Percentiles rank a stretch among this genome's conserved stretches.
Evolutionary conservation across 2,113 vertebrate species (phyloP).

Genomic region (Trachemys scripta): DNA sequence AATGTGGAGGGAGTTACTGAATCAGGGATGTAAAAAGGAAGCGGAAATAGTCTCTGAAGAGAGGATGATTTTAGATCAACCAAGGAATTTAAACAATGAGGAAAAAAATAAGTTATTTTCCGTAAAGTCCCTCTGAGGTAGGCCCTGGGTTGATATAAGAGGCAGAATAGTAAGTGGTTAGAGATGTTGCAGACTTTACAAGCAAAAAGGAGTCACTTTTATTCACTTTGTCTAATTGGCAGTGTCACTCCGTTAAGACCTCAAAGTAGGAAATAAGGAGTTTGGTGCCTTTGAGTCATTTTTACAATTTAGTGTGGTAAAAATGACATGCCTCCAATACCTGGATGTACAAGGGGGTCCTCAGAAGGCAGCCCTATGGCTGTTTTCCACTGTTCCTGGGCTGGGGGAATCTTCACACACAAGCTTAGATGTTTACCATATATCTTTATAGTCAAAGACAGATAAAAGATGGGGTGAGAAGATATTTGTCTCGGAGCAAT

Average conservation of each 20-base stretch:
- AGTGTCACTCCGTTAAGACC: not conserved
- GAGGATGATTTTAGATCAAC: not conserved
- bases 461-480: not conserved
- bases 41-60: not conserved
- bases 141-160: not conserved
- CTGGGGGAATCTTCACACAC: not conserved
- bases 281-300: not conserved
- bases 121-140: accelerated
- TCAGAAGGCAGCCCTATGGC: not conserved
- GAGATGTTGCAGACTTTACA: not conserved
- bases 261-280: accelerated
- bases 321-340: not conserved
- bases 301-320: not conserved
- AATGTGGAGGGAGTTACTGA: accelerated
- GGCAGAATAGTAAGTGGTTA: not conserved
- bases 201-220: too few relatives aligned
- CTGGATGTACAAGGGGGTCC: not conserved
- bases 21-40: not conserved
- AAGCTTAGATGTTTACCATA: not conserved
- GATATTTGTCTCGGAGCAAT: not conserved
- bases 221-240: not conserved
- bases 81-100: not conserved
- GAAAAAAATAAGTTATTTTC: not conserved
- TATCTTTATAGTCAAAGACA: not conserved
- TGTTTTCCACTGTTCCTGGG: not conserved